A percentile compares a stretch with the other conserved stretches of the same genome.
phyloP scores from a whole-genome alignment of 2,113 vertebrate species.

The Lepidothrix coronata region DNA sequence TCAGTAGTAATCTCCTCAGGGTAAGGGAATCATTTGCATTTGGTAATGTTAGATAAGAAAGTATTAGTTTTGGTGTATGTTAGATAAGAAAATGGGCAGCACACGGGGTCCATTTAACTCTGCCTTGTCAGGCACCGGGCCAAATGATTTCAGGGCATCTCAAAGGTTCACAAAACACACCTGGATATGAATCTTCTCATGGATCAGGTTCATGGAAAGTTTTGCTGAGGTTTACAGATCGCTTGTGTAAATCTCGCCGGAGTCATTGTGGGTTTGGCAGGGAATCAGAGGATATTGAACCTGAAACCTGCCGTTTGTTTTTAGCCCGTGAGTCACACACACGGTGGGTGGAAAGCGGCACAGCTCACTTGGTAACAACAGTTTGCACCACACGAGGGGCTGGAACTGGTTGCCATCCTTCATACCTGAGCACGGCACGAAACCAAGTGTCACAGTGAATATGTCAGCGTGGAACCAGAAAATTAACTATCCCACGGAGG shows the following conservation, averaged over 20 bases:
- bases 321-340: conserved; percentile 41
- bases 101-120: not conserved
- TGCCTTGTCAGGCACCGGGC: not conserved
- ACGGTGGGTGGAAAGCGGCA: conserved; percentile 44
- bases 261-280: conserved; percentile 54
- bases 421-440: not conserved
- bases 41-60: conserved; percentile 29
- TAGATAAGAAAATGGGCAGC: conserved; percentile 45
- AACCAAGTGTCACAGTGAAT: not conserved
- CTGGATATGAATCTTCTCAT: conserved; percentile 52
- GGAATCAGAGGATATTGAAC: conserved; percentile 28
- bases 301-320: conserved; percentile 55
- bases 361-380: not conserved
- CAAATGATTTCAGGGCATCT: conserved; percentile 58
- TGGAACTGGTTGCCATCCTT: not conserved
- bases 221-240: conserved; percentile 58
- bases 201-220: conserved; percentile 68
- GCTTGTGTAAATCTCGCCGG: conserved; percentile 40
- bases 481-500: not conserved
- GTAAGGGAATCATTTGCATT: conserved; percentile 32
- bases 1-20: not conserved
- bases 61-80: not conserved
- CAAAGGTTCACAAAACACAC: conserved; percentile 51
- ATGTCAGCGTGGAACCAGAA: not conserved
- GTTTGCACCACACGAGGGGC: not conserved